A percentile compares a stretch with the other conserved stretches of the same genome.
phyloP scores from a whole-genome alignment of 2,797 vertebrate genomes.

The Oreochromis mossambicus region DNA sequence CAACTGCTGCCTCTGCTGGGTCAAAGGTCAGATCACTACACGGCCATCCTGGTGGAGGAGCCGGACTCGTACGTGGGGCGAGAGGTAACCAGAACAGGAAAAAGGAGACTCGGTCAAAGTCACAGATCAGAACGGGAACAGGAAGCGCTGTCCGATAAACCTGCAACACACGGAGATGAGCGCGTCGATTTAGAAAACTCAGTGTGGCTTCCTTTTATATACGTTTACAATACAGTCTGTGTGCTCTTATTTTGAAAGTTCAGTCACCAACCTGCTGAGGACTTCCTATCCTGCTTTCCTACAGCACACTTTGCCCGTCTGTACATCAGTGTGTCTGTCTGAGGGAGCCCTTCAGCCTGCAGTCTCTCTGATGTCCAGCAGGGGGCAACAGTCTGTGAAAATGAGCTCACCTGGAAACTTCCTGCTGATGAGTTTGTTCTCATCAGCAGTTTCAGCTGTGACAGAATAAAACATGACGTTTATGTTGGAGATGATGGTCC shows the following conservation, averaged over 20 bases:
- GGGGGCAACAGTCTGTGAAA: background rate
- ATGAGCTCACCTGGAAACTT: background rate
- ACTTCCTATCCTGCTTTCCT: background rate
- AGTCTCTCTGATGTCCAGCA: background rate
- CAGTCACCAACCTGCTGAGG: background rate
- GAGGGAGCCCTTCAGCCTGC: background rate
- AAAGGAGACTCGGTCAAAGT: background rate
- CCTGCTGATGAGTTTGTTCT: background rate
- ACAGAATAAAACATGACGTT: background rate
- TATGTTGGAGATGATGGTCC: background rate
- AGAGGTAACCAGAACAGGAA: slow-evolving; percentile 37
- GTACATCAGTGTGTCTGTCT: background rate
- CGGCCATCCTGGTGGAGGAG: slow-evolving; percentile 50
- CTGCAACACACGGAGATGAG: background rate
- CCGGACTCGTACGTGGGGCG: slow-evolving; percentile 52
- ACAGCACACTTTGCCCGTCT: background rate
- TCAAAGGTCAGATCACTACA: slow-evolving; percentile 55
- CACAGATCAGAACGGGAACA: background rate
- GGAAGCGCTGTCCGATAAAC: background rate
- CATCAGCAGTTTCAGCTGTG: background rate
- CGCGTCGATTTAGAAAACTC: background rate
- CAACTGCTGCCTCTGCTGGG: slow-evolving; percentile 61
- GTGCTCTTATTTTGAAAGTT: background rate
- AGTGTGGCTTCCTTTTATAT: background rate
- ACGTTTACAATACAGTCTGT: background rate